Evolutionary conservation across 1,140 invertebrate species (phyloP).

Genomic region (Vanessa tameamea): DNA sequence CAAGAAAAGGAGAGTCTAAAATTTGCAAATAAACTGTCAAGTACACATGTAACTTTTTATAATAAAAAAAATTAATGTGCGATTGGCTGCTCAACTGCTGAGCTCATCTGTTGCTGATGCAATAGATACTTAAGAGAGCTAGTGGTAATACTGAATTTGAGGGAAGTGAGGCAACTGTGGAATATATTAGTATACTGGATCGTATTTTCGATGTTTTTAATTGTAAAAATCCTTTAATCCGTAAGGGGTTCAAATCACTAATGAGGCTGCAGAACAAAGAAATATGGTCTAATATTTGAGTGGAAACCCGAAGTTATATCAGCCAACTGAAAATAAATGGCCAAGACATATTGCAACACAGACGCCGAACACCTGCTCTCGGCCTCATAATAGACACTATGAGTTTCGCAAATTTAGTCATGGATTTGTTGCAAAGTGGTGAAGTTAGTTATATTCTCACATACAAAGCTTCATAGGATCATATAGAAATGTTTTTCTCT

Average conservation of each 20-base stretch:
- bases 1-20: neutral
- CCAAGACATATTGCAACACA: neutral
- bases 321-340: neutral
- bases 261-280: neutral
- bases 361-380: neutral
- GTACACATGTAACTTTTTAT: neutral
- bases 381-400: conserved; percentile 3
- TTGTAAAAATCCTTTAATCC: conserved; percentile 3
- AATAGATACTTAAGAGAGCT: neutral
- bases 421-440: neutral
- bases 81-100: neutral
- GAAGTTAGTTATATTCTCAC: neutral
- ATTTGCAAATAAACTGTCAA: neutral
- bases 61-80: neutral
- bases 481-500: neutral
- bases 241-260: neutral
- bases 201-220: neutral
- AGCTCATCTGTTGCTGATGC: neutral
- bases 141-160: neutral
- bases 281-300: neutral
- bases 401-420: neutral
- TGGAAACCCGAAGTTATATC: neutral
- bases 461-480: neutral
- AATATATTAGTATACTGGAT: neutral
- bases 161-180: conserved; percentile 1